Evolutionary conservation across 2,888 invertebrate genomes (phyloP).

Genomic region (Eristalis tenax): DNA sequence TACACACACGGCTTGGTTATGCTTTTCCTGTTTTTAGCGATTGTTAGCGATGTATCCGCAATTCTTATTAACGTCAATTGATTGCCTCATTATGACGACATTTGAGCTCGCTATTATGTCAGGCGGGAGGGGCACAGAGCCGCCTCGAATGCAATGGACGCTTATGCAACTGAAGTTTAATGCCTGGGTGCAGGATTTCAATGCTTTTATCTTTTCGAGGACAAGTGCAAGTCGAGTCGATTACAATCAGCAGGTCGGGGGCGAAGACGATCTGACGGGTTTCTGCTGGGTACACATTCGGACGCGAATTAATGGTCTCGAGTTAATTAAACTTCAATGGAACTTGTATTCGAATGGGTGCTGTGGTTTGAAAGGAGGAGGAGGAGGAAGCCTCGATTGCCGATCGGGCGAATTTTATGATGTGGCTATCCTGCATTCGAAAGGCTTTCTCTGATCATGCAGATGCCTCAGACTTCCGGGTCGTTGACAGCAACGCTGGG

Average conservation of each 20-base stretch:
- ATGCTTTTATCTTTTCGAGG: neutral
- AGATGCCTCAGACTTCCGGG: neutral
- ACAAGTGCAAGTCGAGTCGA: neutral
- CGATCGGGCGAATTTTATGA: neutral
- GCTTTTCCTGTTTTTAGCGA: constrained; percentile 56
- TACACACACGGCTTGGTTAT: constrained; percentile 8
- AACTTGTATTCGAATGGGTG: neutral
- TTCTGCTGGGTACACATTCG: neutral
- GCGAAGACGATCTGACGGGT: neutral
- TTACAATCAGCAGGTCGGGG: neutral
- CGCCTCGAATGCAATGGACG: neutral
- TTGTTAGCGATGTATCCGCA: constrained; percentile 52
- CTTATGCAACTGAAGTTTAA: constrained; percentile 20
- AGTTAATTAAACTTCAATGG: neutral
- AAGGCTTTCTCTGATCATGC: neutral
- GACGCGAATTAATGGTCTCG: neutral
- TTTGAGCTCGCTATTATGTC: constrained; percentile 35
- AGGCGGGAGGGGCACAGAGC: neutral
- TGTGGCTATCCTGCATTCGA: neutral
- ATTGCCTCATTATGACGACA: constrained; percentile 66
- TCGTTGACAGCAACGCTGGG: neutral
- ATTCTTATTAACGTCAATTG: constrained; percentile 64
- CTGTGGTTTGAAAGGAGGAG: too few relatives aligned
- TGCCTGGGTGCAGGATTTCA: constrained; percentile 8
- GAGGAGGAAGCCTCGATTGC: neutral